These are phyloP conservation scores for Drosophila repletoides DNA, from an alignment of 1,140 invertebrate species.

Conservation along the genomic window DNA sequence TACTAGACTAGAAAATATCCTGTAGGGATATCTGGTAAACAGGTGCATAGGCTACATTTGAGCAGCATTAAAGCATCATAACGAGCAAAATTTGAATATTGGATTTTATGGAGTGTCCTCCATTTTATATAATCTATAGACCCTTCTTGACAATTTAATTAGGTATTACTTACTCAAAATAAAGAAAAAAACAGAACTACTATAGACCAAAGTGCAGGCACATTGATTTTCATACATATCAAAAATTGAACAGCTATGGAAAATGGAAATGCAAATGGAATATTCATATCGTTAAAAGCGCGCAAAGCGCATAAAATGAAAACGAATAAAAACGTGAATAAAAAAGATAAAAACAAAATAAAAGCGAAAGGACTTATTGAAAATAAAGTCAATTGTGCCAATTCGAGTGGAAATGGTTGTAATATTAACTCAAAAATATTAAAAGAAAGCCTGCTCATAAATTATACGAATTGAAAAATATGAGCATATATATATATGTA, in stretches of 20 bases:
- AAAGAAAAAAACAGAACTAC: neutral
- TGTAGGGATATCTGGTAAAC: no score
- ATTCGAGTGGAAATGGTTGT: slow-evolving; percentile 2
- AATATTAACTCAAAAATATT: neutral
- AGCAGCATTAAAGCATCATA: no score
- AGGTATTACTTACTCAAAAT: no score
- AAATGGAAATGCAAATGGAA: neutral
- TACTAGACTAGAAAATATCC: neutral
- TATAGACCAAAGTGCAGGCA: neutral
- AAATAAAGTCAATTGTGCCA: slow-evolving; percentile 8
- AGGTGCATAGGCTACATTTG: neutral
- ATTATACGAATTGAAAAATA: slow-evolving; percentile 3
- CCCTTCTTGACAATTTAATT: no score
- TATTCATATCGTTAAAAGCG: neutral
- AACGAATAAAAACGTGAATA: neutral
- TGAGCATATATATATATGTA: neutral
- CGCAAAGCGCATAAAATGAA: neutral
- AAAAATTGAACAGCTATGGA: neutral
- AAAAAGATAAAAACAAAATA: no score
- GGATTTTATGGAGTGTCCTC: no score
- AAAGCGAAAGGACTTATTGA: neutral
- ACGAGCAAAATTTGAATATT: no score
- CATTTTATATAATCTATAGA: no score
- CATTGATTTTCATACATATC: neutral
- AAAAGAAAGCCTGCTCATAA: neutral